Evolutionary conservation across 2,888 invertebrate species (phyloP).

Genomic region (Hipparchia semele): DNA sequence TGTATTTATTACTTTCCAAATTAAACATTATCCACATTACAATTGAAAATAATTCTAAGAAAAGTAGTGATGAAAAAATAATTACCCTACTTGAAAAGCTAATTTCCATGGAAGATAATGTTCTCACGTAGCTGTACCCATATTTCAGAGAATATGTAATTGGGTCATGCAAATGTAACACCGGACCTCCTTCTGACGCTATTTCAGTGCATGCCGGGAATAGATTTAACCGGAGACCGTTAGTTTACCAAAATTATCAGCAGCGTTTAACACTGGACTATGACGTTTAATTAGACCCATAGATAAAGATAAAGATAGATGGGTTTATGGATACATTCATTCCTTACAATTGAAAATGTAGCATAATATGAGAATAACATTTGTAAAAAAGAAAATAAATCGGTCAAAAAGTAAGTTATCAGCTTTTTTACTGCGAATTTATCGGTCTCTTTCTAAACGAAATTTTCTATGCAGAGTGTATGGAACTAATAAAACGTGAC

Average conservation of each 20-base stretch:
- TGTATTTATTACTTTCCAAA: too few relatives aligned
- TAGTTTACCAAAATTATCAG: conserved; percentile 1
- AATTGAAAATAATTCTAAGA: not conserved
- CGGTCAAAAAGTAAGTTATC: too few relatives aligned
- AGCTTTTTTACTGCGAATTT: too few relatives aligned
- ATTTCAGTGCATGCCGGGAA: not conserved
- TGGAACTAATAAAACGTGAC: too few relatives aligned
- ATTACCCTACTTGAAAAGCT: not conserved
- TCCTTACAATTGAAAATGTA: too few relatives aligned
- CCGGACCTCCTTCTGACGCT: not conserved
- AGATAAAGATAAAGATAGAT: too few relatives aligned
- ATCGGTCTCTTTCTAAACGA: too few relatives aligned
- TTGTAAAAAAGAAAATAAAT: too few relatives aligned
- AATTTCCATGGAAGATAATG: not conserved
- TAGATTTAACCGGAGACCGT: not conserved
- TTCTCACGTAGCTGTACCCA: not conserved
- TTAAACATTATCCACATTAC: too few relatives aligned
- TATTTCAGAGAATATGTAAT: not conserved
- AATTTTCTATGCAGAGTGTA: too few relatives aligned
- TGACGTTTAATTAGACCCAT: not conserved
- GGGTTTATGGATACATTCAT: too few relatives aligned
- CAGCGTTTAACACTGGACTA: not conserved
- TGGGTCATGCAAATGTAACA: conserved; percentile 1
- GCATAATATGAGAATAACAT: too few relatives aligned
- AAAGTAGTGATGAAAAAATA: not conserved